A percentile compares a stretch with the other conserved stretches of the same genome.
phyloP scores from a whole-genome alignment of 1,140 invertebrate genomes.

The Pseudomyrmex gracilis region DNA sequence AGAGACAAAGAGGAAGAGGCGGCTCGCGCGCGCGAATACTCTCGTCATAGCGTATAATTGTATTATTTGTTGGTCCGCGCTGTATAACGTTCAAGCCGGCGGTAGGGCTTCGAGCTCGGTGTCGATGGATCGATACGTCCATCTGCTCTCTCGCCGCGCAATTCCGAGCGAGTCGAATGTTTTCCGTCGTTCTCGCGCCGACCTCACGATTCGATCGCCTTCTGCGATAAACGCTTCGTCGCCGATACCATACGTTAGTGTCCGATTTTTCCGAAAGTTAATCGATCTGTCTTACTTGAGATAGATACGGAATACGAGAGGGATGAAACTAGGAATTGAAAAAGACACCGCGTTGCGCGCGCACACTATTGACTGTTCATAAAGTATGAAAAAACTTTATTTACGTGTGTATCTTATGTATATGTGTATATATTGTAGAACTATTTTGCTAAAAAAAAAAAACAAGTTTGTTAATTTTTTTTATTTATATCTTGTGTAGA shows the following conservation, averaged over 20 bases:
- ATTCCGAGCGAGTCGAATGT: conserved; percentile 69
- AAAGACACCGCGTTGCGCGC: not conserved
- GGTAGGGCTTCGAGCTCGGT: conserved; percentile 51
- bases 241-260: conserved; percentile 43
- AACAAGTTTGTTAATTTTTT: not conserved
- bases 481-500: not conserved
- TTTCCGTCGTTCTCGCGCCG: conserved; percentile 60
- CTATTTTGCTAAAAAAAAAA: not conserved
- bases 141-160: conserved; percentile 66
- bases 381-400: not conserved
- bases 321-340: not conserved
- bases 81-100: conserved; percentile 59
- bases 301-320: not conserved
- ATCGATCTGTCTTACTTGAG: conserved; percentile 21
- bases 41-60: conserved; percentile 33
- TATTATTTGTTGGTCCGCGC: conserved; percentile 60
- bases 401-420: not conserved
- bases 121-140: conserved; percentile 73
- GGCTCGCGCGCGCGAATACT: not conserved
- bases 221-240: conserved; percentile 61
- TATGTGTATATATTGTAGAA: not conserved
- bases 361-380: not conserved
- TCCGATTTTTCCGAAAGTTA: conserved; percentile 51
- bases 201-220: conserved; percentile 65
- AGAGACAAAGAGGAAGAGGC: too few species aligned